phyloP scores from a whole-genome alignment of 2,113 vertebrate species.

The Turnix velox region DNA sequence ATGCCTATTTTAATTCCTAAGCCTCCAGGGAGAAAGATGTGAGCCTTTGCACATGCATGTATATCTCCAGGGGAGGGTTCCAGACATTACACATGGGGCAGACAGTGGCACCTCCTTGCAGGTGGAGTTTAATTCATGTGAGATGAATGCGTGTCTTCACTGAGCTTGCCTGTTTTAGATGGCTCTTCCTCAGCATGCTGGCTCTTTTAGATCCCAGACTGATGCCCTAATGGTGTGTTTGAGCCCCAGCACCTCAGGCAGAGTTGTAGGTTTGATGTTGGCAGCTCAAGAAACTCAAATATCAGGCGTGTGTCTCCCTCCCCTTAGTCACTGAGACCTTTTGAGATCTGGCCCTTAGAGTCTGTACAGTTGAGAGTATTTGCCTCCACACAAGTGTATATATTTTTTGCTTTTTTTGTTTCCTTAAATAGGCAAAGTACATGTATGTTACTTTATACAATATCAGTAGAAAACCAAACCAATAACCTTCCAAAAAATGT shows the following conservation, averaged over 20 bases:
- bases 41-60: not conserved
- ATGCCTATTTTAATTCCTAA: not conserved
- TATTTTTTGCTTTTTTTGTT: not conserved
- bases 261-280: not conserved
- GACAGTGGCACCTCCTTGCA: not conserved
- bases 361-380: not conserved
- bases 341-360: not conserved
- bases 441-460: not conserved
- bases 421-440: not conserved
- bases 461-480: not conserved
- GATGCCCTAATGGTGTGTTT: not conserved
- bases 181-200: not conserved
- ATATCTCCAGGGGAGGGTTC: not conserved
- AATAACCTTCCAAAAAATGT: not conserved
- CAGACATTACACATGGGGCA: not conserved
- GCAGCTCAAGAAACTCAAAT: not conserved
- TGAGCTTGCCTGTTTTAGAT: not conserved
- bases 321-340: not conserved
- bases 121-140: not conserved
- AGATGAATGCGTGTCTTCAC: not conserved
- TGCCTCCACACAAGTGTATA: not conserved
- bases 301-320: accelerated
- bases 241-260: not conserved
- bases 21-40: not conserved
- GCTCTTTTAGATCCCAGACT: not conserved